phyloP scores from a whole-genome alignment of 2,113 vertebrate genomes.

The Myotis brandtii region DNA sequence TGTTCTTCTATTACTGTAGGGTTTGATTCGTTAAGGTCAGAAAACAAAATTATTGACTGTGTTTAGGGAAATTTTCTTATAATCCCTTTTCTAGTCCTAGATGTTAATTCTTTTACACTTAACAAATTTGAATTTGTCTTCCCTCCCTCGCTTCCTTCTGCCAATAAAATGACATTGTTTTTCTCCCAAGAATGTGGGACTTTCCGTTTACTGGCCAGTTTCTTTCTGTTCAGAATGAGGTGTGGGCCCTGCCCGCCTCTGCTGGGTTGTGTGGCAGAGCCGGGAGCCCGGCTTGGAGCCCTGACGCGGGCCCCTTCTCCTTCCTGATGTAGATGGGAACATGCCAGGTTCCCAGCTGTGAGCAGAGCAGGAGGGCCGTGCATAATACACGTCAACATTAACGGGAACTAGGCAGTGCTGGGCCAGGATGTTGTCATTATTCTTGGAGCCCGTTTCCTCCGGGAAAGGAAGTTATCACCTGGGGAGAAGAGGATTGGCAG shows the following conservation, averaged over 20 bases:
- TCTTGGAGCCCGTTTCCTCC: neutral
- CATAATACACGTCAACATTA: neutral
- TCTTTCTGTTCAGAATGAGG: constrained; percentile 16
- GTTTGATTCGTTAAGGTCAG: neutral
- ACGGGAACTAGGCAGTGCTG: neutral
- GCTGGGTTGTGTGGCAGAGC: neutral
- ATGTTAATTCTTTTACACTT: neutral
- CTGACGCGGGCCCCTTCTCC: neutral
- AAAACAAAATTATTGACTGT: neutral
- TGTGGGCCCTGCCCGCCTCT: neutral
- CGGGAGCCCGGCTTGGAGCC: too few species aligned
- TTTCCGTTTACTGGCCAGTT: neutral
- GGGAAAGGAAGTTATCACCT: neutral
- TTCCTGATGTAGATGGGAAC: neutral
- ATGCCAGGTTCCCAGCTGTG: neutral
- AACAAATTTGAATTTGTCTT: neutral
- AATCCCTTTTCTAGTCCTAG: neutral
- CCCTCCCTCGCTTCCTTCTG: neutral
- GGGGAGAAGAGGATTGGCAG: neutral
- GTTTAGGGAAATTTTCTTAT: neutral
- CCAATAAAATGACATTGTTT: neutral
- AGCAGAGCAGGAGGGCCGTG: too few species aligned
- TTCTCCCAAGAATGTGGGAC: neutral
- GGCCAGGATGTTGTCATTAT: neutral
- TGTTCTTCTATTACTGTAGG: neutral